Base-by-base conservation (phyloP, 2,797 vertebrate species). In the Discoglossus pictus region DNA sequence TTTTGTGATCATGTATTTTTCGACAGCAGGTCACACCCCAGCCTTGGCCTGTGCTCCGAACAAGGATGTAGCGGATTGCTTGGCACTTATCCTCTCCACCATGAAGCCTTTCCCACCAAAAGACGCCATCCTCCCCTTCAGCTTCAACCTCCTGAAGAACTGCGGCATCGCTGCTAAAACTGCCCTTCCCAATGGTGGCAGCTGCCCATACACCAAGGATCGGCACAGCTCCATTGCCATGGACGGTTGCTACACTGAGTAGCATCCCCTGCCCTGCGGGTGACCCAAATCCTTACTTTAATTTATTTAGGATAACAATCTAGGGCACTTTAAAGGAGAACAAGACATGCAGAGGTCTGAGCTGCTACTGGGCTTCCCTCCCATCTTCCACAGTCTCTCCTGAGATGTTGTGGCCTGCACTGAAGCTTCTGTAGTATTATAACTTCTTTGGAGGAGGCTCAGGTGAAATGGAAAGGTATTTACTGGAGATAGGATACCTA, bases 41-140 rank as follows among this genome's bases (percentile, higher is more conserved):
- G 96, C 96, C 75, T 81, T 98, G 87, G 96, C 96, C 18, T 98
- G 96, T 5, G 95, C 96, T 46, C 93, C 96, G 20, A 98, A 98
- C 89, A 97, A 98, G 86, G 94, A 97, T 5, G 96, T 98, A 56
- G 96, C 96, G 0, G 93, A 97, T 82, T 98, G 96, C 75, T 90
- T 98, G 86, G 93, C 96, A 82, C 87, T 98, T 78, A 98, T 99
- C 87, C 94, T 99, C 68, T 96, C 96, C 88, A 98, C 94, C 86
- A 99, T 98, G 96, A 98, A 94, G 93, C 94, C 93, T 91, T 97
- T 96, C 85, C 91, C 95, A 72, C 91, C 94, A 75, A 93, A 90
- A 87, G 95, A 97, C 76, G 81, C 91, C 16, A 72, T 89, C 79
- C 86, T 93, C 73, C 88, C 88, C 77, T 96, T 95, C 84, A 90